Evolutionary conservation across 2,797 vertebrate species (phyloP), one percentile per base, ranked within the genome.

Genomic region (Microctenopoma lineatum): DNA sequence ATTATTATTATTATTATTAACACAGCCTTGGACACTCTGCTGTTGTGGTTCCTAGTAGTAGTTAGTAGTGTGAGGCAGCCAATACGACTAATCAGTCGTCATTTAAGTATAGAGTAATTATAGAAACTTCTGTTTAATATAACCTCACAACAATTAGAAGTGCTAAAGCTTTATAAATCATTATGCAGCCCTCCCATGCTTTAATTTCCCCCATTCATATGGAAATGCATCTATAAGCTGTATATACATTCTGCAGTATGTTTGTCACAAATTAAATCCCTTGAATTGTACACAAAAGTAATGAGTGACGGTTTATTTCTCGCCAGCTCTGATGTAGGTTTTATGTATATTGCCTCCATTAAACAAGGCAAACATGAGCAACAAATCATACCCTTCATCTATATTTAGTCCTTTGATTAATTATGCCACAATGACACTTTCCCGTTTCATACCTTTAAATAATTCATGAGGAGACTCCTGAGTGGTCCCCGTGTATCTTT

Each of bases 341-440:
- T 59, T 18, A 63, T 70, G 59, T 66, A 62, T 70, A 5, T 32
- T 62, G 36, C 66, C 70, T 75, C 72, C 59, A 80, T 46, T 36
- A 60, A 75, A 75, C 55, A 70, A 79, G 58, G 36, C 42, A 62
- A 58, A 81, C 57, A 59, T 60, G 48, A 75, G 42, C 41, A 70
- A 80, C 75, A 67, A 80, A 73, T 81, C 65, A 61, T 16, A 66
- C n/a, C 70, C 53, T 70, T 62, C 62, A 60, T 87, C 84, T 88
- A 76, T 83, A 83, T 83, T 90, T 87, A 88, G 79, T 75, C 68
- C 56, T 75, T 48, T 74, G 79, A 86, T 86, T 86, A 90, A 90
- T 84, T 87, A 89, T 77, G 66, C 47, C 55, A 62, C 75, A 51
- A 69, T 79, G 70, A 69, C 70, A 56, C 52, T 67, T 78, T 78